Percentiles rank a stretch among this genome's conserved stretches.
Conservation (phyloP, 2,888 invertebrate species). For the Fragum whitleyi region DNA sequence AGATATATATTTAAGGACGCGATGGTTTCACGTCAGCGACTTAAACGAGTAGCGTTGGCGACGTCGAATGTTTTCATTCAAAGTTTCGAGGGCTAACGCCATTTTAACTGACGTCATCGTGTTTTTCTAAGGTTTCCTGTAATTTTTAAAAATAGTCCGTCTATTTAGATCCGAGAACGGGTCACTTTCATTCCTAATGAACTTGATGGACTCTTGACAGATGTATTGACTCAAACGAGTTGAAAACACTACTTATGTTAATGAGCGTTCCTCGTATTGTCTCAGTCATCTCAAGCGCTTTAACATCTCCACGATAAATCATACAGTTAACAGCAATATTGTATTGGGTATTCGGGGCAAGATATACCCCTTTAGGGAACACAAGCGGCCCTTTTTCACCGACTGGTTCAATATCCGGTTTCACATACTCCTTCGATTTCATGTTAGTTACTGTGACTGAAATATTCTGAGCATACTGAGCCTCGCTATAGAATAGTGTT, state of each 20-base stretch:
- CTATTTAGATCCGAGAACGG: not conserved
- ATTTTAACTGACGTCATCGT: too few relatives aligned
- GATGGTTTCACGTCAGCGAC: too few relatives aligned
- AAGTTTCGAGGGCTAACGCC: too few relatives aligned
- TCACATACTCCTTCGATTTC: slow-evolving; percentile 54
- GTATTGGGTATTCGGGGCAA: slow-evolving; percentile 59
- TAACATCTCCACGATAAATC: slow-evolving; percentile 63
- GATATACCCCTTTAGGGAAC: slow-evolving; percentile 54
- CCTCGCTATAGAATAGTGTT: slow-evolving; percentile 51
- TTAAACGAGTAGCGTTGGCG: too few relatives aligned
- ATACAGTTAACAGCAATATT: slow-evolving; percentile 58
- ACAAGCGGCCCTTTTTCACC: slow-evolving; percentile 52
- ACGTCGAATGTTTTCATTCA: too few relatives aligned
- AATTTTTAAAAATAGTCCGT: too few relatives aligned
- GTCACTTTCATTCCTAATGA: slow-evolving; percentile 12
- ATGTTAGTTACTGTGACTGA: slow-evolving; percentile 57
- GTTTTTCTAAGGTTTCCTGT: too few relatives aligned
- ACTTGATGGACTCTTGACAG: slow-evolving; percentile 56
- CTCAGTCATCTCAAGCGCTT: slow-evolving; percentile 54
- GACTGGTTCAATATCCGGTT: slow-evolving; percentile 54
- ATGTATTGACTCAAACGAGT: slow-evolving; percentile 58
- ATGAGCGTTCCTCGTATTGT: slow-evolving; percentile 54
- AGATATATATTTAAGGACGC: too few relatives aligned
- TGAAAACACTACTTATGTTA: slow-evolving; percentile 63
- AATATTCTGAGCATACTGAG: slow-evolving; percentile 58